Conservation (phyloP, 2,797 vertebrate genomes). For the Ctenopoma multispine region DNA sequence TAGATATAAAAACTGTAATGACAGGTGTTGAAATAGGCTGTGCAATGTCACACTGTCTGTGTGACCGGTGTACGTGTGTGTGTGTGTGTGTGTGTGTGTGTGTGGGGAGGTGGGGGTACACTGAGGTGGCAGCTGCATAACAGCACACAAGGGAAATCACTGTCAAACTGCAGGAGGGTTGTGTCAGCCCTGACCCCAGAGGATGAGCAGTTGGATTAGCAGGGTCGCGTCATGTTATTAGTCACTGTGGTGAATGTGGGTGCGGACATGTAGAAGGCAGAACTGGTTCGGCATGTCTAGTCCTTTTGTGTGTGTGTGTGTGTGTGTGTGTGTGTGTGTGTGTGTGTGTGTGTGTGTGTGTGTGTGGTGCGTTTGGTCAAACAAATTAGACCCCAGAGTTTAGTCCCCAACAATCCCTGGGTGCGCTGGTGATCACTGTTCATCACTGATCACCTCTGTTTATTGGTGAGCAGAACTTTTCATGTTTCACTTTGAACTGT, state of each 20-base stretch:
- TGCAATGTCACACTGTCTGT: constrained; percentile 23
- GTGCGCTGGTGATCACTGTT: constrained; percentile 19
- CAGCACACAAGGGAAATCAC: constrained; percentile 72
- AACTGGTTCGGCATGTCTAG: constrained; percentile 1
- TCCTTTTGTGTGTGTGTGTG: constrained; percentile 3
- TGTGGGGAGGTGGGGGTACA: constrained; percentile 14
- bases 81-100: neutral
- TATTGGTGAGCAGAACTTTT: too few relatives aligned
- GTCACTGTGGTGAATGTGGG: constrained; percentile 19
- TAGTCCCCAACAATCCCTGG: constrained; percentile 25
- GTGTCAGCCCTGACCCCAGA: constrained; percentile 70
- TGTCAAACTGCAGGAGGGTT: constrained; percentile 67
- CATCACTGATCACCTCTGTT: too few relatives aligned
- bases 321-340: neutral
- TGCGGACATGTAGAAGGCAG: constrained; percentile 24
- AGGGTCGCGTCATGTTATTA: constrained; percentile 38
- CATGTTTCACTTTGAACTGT: too few relatives aligned
- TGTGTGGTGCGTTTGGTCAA: too few relatives aligned
- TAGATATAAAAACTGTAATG: constrained; percentile 8
- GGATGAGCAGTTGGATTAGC: constrained; percentile 74
- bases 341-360: constrained; percentile 11
- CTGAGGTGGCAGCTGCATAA: constrained; percentile 62
- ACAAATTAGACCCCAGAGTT: neutral
- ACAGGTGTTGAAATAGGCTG: constrained; percentile 42
- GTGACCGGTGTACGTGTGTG: constrained; percentile 11